These are phyloP conservation scores for Vanessa atalanta DNA, from an alignment of 1,140 invertebrate species.

Conservation along the genomic window DNA sequence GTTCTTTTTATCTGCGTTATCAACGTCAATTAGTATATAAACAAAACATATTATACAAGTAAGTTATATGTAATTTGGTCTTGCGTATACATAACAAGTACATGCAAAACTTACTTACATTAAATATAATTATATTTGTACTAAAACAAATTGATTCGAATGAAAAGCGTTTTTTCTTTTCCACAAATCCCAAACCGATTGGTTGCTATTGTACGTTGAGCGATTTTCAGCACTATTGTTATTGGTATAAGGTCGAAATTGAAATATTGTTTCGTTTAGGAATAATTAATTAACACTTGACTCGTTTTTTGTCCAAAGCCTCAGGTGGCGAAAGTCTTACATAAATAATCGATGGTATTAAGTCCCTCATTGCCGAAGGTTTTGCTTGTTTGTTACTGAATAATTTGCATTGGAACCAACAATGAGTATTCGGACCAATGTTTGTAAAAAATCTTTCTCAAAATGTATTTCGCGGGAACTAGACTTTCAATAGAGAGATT, in stretches of 20 bases:
- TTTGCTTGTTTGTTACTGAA: constrained; percentile 53
- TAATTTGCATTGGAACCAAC: constrained; percentile 38
- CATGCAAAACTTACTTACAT: no score
- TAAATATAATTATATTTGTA: neutral
- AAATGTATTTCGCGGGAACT: no score
- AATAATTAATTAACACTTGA: constrained; percentile 60
- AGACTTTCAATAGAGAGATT: no score
- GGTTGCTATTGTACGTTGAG: neutral
- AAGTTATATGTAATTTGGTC: no score
- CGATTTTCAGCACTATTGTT: constrained; percentile 34
- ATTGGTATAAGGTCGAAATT: constrained; percentile 30
- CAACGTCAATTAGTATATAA: no score
- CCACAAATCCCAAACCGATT: neutral
- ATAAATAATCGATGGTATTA: constrained; percentile 71
- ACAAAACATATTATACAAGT: no score
- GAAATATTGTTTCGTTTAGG: neutral
- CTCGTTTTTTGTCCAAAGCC: constrained; percentile 62
- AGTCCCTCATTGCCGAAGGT: constrained; percentile 54
- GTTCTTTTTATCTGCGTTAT: neutral
- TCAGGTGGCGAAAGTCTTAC: constrained; percentile 70
- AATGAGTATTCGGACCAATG: constrained; percentile 26
- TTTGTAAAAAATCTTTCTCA: constrained; percentile 18
- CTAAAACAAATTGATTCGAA: neutral
- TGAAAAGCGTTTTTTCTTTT: neutral
- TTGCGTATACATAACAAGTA: no score